Base-by-base conservation (phyloP, 2,888 invertebrate species). In the Acleris holmiana region DNA sequence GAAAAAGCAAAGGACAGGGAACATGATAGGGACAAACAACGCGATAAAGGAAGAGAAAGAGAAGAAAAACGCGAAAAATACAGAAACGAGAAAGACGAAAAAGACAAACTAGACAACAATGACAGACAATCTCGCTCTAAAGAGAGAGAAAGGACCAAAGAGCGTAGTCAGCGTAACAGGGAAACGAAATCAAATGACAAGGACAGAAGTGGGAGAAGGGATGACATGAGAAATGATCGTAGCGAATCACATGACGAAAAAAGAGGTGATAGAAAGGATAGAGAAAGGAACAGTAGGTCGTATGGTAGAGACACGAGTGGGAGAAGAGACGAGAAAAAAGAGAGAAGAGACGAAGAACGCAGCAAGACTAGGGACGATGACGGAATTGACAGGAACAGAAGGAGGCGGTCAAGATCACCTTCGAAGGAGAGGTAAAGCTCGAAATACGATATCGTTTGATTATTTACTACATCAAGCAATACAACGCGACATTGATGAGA, bases 301-400 rank as follows among this genome's bases (percentile, higher is more conserved):
- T 50, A 49, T 18, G 71, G 66, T 10, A 62, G 65, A 3, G 62
- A 66, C 1, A 60, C 21, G 13, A 67, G 68, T 13, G 55, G 56
- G 8, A 62, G 58, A 21, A 62, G 49, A 44, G 58, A 63, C 6
- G 66, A 60, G 6, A 64, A 58, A 15, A 82, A 67, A 85, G 83
- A 58, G 82, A 81, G 62, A 83, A 78, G 78, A 59, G 77, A 77
- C 55, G 58, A 74, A 19, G 77, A 80, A 59, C 75, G 76, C 58
- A 54, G 74, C 25, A 68, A 72, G 18, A 58, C 56, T n/a, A 41
- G 54, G 47, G 67, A 64, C 19, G 47, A 66, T 18, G 71, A 73
- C 2, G 66, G 61, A 4, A 53, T 86, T 81, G 72, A 72, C 41
- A 68, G 60, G 58, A 76, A 72, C 59, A 80, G 71, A 68, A 77